phyloP scores from a whole-genome alignment of 2,797 vertebrate species.

The Acanthopagrus latus region DNA sequence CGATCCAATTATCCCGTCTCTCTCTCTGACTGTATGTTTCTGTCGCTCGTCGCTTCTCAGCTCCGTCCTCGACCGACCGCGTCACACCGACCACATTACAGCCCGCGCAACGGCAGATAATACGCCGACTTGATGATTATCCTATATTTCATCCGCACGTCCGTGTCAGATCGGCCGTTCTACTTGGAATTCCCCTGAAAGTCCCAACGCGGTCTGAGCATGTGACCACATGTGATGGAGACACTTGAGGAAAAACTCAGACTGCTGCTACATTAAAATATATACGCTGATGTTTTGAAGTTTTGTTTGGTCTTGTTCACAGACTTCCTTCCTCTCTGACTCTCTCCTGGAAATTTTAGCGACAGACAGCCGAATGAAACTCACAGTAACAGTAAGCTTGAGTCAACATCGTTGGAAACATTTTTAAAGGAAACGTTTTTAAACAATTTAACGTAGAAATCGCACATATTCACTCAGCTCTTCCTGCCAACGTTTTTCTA shows the following conservation, averaged over 20 bases:
- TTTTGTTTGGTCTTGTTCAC: background rate
- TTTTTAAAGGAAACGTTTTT: too few species aligned
- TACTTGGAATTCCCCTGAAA: slow-evolving; percentile 14
- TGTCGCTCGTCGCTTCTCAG: slow-evolving; percentile 16
- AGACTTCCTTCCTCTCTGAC: too few species aligned
- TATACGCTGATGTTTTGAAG: background rate
- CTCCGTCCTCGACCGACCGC: slow-evolving; percentile 33
- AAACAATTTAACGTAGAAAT: too few species aligned
- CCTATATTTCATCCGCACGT: slow-evolving; percentile 31
- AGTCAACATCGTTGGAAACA: too few species aligned
- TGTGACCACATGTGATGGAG: background rate
- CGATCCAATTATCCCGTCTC: slow-evolving; percentile 61
- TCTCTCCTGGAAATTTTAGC: too few species aligned
- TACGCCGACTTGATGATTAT: slow-evolving; percentile 27
- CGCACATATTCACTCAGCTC: too few species aligned
- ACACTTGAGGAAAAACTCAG: background rate
- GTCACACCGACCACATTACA: background rate
- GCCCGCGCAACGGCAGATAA: slow-evolving; percentile 35
- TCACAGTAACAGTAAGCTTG: too few species aligned
- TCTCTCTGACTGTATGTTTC: slow-evolving; percentile 10
- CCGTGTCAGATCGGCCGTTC: slow-evolving; percentile 12
- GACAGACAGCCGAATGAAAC: too few species aligned
- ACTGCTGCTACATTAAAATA: background rate
- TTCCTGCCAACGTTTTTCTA: background rate
- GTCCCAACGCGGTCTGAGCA: background rate